Evolutionary conservation across 2,888 invertebrate genomes (phyloP).

Genomic region (Alentia gelatinosa): DNA sequence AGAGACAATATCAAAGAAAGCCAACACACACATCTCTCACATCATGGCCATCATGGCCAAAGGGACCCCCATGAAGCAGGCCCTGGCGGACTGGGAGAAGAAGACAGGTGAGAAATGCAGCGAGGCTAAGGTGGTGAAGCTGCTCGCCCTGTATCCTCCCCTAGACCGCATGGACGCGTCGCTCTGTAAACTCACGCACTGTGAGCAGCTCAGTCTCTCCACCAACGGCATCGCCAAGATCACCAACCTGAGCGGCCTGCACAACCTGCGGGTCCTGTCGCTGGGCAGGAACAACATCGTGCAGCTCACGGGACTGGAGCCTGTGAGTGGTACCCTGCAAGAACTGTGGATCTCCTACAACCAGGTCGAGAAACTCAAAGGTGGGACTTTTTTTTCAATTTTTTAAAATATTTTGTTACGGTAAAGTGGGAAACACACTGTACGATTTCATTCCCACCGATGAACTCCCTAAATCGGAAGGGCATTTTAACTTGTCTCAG

Average conservation of each 20-base stretch:
- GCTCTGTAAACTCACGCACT: background rate
- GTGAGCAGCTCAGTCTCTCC: background rate
- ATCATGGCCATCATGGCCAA: background rate
- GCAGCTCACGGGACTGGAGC: background rate
- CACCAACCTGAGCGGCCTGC: background rate
- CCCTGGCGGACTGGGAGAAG: background rate
- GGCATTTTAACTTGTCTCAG: no score
- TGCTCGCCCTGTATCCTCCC: slow-evolving; percentile 31
- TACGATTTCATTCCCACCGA: no score
- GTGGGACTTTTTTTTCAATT: background rate
- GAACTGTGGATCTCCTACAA: slow-evolving; percentile 46
- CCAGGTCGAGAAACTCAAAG: slow-evolving; percentile 43
- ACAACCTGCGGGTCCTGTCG: background rate
- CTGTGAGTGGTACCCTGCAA: background rate
- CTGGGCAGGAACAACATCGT: slow-evolving; percentile 17
- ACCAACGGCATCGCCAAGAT: slow-evolving; percentile 33
- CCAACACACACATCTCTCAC: no score
- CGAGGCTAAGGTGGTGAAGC: background rate
- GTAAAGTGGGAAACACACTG: no score
- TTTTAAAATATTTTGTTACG: no score
- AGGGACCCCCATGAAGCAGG: background rate
- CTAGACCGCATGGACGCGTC: slow-evolving; percentile 19
- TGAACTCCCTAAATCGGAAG: no score
- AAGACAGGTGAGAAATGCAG: background rate
- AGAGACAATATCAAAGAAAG: no score